These are phyloP conservation scores for Seira sanloemensis DNA, from an alignment of 2,888 invertebrate genomes.

Conservation along the genomic window DNA sequence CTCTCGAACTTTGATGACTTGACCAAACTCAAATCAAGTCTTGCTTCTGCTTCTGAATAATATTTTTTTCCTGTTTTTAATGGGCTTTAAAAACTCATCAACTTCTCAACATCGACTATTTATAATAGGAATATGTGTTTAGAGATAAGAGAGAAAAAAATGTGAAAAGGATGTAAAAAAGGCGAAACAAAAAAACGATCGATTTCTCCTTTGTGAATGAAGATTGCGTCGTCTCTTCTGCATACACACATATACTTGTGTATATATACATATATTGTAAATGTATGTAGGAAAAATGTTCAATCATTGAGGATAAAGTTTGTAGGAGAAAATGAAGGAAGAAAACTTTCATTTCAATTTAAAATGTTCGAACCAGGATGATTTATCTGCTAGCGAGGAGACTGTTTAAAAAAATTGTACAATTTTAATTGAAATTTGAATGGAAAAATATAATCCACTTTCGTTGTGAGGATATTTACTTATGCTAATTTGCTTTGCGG, in stretches of 20 bases:
- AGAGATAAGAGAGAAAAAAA: slow-evolving; percentile 17
- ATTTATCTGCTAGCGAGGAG: too few relatives aligned
- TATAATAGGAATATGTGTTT: slow-evolving; percentile 8
- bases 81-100: slow-evolving; percentile 60
- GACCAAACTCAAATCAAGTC: slow-evolving; percentile 60
- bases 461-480: too few relatives aligned
- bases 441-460: background rate
- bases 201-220: slow-evolving; percentile 19
- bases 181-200: slow-evolving; percentile 5
- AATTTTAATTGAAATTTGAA: background rate
- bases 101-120: slow-evolving; percentile 37
- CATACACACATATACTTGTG: background rate
- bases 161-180: background rate
- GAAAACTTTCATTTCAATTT: background rate
- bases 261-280: too few relatives aligned
- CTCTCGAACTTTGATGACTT: slow-evolving; percentile 29
- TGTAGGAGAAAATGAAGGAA: background rate
- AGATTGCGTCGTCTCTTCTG: slow-evolving; percentile 13
- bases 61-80: slow-evolving; percentile 39
- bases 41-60: slow-evolving; percentile 45
- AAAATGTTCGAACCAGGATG: background rate
- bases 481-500: background rate
- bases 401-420: background rate
- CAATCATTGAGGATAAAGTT: background rate
- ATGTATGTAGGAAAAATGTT: background rate